Percentiles rank a stretch among this genome's conserved stretches.
Evolutionary conservation across 2,888 invertebrate genomes (phyloP).

Genomic region (Sicus ferrugineus): DNA sequence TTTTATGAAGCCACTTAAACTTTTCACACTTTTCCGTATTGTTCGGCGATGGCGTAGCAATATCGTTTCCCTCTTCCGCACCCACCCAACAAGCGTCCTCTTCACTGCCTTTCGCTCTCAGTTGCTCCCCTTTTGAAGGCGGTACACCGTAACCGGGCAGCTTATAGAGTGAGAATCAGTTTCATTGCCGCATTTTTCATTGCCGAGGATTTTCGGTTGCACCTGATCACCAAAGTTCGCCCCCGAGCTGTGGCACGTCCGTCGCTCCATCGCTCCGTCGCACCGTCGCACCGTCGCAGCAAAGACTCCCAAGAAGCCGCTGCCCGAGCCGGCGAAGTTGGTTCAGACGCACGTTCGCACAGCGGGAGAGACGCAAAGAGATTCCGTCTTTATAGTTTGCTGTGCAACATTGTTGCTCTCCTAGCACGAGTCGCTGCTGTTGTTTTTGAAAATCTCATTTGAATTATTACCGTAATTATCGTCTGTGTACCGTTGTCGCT

Average conservation of each 20-base stretch:
- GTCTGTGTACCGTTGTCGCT: conserved; percentile 42
- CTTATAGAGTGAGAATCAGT: conserved; percentile 45
- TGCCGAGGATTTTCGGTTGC: conserved; percentile 37
- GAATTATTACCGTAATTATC: conserved; percentile 63
- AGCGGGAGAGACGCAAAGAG: conserved; percentile 41
- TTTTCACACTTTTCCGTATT: conserved; percentile 52
- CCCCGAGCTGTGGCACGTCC: conserved; percentile 1
- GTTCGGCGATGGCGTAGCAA: conserved; percentile 30
- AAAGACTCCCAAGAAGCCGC: not conserved
- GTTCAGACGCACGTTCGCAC: conserved; percentile 30
- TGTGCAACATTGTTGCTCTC: conserved; percentile 28
- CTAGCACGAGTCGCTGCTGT: conserved; percentile 36
- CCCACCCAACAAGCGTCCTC: not conserved
- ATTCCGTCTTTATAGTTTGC: conserved; percentile 42
- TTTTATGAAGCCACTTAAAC: conserved; percentile 59
- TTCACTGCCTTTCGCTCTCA: not conserved
- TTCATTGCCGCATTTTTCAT: conserved; percentile 60
- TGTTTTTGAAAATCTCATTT: conserved; percentile 59
- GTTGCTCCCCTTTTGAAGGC: not conserved
- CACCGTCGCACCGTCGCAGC: not conserved
- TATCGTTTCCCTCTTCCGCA: conserved; percentile 21
- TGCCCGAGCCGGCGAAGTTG: not conserved
- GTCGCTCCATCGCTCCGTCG: not conserved
- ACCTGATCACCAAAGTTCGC: conserved; percentile 22
- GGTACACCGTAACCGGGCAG: conserved; percentile 1